Conservation (phyloP, 2,797 vertebrate species). For the Denticeps clupeoides region DNA sequence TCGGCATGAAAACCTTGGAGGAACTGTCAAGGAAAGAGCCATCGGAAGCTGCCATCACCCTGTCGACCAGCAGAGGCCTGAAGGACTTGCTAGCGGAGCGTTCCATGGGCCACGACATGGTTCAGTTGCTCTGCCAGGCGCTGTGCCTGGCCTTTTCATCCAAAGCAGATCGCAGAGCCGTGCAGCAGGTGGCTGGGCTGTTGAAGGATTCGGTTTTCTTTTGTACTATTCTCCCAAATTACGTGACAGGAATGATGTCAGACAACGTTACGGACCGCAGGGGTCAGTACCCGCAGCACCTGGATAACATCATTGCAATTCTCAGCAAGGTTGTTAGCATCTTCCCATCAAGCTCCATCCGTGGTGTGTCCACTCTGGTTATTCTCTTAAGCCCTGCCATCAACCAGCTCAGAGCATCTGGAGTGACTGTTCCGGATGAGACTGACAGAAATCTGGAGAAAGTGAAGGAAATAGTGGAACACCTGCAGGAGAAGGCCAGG, state of each 20-base stretch:
- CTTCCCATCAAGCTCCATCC: slow-evolving; percentile 75
- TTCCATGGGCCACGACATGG: slow-evolving; percentile 54
- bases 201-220: slow-evolving; percentile 79
- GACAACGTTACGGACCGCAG: slow-evolving; percentile 47
- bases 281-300: slow-evolving; percentile 61
- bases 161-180: slow-evolving; percentile 55
- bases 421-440: slow-evolving; percentile 57
- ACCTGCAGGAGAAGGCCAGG: slow-evolving; percentile 69
- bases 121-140: slow-evolving; percentile 71
- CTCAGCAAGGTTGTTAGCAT: slow-evolving; percentile 65
- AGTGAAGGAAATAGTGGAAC: slow-evolving; percentile 55
- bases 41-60: slow-evolving; percentile 69
- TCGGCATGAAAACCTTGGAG: slow-evolving; percentile 66
- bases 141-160: slow-evolving; percentile 71
- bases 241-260: slow-evolving; percentile 63
- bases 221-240: slow-evolving; percentile 59
- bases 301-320: slow-evolving; percentile 69
- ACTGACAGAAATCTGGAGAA: slow-evolving; percentile 56
- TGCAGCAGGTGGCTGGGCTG: slow-evolving; percentile 63
- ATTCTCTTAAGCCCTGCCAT: slow-evolving; percentile 60
- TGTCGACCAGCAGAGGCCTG: slow-evolving; percentile 59
- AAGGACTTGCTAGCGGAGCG: slow-evolving; percentile 50
- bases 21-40: slow-evolving; percentile 67
- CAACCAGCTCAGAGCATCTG: slow-evolving; percentile 60
- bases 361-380: slow-evolving; percentile 59